phyloP scores from a whole-genome alignment of 2,113 vertebrate species.

The Labeo rohita region DNA sequence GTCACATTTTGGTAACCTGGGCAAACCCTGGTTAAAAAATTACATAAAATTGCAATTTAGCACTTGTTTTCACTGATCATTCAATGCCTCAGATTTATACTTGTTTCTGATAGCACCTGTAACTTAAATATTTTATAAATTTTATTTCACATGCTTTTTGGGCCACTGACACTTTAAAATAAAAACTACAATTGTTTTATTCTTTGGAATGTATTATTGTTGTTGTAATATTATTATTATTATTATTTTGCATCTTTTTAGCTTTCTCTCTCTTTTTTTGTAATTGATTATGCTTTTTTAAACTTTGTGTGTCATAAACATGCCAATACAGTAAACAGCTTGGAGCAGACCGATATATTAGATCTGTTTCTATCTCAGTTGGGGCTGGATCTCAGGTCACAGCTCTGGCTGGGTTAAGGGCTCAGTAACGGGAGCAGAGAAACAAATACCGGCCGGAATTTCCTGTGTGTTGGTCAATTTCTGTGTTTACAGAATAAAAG shows the following conservation, averaged over 20 bases:
- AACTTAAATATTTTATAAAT: background rate
- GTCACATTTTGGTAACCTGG: background rate
- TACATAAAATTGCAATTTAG: background rate
- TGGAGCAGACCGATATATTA: background rate
- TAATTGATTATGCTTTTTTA: background rate
- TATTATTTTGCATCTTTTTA: background rate
- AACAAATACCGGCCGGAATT: constrained; percentile 65
- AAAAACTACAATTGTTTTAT: background rate
- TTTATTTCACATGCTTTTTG: background rate
- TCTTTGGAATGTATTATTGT: background rate
- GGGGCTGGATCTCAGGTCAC: background rate
- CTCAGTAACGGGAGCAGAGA: constrained; percentile 55
- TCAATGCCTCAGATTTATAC: background rate
- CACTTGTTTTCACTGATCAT: background rate
- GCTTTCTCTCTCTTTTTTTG: background rate
- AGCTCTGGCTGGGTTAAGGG: background rate
- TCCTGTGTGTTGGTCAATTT: constrained; percentile 68
- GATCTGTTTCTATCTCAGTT: background rate
- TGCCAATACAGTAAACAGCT: background rate
- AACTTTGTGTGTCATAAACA: background rate
- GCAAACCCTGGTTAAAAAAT: background rate
- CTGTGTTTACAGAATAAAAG: constrained; percentile 57
- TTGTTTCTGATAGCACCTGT: background rate
- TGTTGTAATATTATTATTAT: background rate
- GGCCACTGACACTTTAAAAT: background rate